These are phyloP conservation scores for Cottoperca gobio DNA, from an alignment of 2,797 vertebrate genomes.

Conservation along the genomic window DNA sequence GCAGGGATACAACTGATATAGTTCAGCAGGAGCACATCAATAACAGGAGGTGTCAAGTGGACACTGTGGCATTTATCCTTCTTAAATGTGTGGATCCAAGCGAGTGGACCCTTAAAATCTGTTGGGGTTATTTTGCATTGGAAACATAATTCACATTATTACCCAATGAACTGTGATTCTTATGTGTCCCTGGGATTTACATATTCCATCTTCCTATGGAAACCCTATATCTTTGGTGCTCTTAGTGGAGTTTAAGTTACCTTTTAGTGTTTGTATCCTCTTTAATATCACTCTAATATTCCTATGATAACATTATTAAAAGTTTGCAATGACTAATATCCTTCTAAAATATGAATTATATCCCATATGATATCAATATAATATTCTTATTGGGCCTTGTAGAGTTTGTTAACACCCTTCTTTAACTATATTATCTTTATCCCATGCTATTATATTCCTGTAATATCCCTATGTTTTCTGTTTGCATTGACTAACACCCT, in stretches of 20 bases:
- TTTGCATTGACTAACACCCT: not conserved
- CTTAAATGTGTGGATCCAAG: slow-evolving; percentile 25
- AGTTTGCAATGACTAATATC: too few relatives aligned
- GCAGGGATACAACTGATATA: slow-evolving; percentile 52
- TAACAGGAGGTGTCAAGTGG: slow-evolving; percentile 63
- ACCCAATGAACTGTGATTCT: too few relatives aligned
- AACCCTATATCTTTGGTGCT: not conserved
- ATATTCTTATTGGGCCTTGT: not conserved
- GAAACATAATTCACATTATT: slow-evolving; percentile 13
- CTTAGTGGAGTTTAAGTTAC: not conserved
- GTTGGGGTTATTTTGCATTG: slow-evolving; percentile 21
- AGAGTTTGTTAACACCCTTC: not conserved
- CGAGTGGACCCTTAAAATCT: slow-evolving; percentile 4
- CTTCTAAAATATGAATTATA: too few relatives aligned
- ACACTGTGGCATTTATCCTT: slow-evolving; percentile 50
- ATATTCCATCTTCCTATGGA: not conserved
- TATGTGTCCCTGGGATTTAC: not conserved
- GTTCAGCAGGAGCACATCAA: slow-evolving; percentile 68
- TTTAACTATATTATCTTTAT: not conserved
- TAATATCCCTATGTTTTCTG: not conserved
- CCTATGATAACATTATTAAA: too few relatives aligned
- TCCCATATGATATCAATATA: too few relatives aligned
- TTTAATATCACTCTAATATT: not conserved
- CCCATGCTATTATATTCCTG: not conserved
- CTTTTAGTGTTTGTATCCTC: not conserved